Conservation (phyloP, 2,113 vertebrate species). For the Todiramphus saurophagus region DNA sequence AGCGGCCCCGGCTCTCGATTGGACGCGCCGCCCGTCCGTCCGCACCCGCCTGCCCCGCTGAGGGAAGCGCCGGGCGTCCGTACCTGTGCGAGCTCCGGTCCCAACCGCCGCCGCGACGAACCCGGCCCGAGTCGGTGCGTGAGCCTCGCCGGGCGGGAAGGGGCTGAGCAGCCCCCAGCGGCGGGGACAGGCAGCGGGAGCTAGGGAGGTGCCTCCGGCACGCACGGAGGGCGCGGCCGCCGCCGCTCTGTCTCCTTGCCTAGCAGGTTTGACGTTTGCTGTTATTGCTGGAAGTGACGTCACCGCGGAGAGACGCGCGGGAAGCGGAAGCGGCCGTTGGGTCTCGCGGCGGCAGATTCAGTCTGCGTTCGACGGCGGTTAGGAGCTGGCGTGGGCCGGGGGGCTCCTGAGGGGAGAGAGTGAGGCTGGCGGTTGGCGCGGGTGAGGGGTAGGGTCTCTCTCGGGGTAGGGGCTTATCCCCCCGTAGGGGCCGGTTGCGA, state of each 20-base stretch:
- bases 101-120: constrained; percentile 69
- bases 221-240: not conserved
- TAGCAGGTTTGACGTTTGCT: constrained; percentile 55
- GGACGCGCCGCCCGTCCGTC: not conserved
- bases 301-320: not conserved
- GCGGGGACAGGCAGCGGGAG: not conserved
- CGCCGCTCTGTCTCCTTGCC: not conserved
- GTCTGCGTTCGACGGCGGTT: not conserved
- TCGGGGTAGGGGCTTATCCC: fast-evolving
- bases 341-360: not conserved
- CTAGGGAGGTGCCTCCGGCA: not conserved
- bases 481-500: not conserved
- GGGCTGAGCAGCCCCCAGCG: not conserved
- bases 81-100: not conserved
- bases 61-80: not conserved
- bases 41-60: not conserved
- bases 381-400: too few species aligned
- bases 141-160: not conserved
- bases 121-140: not conserved
- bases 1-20: not conserved
- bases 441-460: not conserved
- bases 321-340: not conserved
- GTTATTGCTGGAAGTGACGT: constrained; percentile 75
- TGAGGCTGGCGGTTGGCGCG: not conserved
- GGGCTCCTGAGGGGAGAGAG: fast-evolving